Conservation (phyloP, 2,888 invertebrate genomes). For the Drosophila macrothrix region DNA sequence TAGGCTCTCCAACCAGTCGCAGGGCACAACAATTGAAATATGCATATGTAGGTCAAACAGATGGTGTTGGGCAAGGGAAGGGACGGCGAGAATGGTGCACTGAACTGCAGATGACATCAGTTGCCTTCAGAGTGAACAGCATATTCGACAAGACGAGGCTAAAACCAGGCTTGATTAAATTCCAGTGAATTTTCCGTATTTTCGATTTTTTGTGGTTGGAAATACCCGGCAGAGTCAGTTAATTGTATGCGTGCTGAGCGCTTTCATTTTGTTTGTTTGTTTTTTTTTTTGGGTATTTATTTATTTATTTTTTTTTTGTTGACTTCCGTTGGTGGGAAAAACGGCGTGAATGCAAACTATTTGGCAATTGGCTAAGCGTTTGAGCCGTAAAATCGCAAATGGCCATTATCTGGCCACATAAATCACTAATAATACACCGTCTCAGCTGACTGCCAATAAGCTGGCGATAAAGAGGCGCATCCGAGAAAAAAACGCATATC, state of each 20-base stretch:
- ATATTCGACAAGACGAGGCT: conserved; percentile 29
- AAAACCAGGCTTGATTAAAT: conserved; percentile 38
- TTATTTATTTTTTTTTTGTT: conserved; percentile 9
- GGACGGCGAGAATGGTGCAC: not conserved
- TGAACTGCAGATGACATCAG: conserved; percentile 55
- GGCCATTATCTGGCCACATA: conserved; percentile 67
- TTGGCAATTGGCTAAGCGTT: conserved; percentile 64
- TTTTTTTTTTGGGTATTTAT: not conserved
- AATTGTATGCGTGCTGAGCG: conserved; percentile 10
- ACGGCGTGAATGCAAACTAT: conserved; percentile 49
- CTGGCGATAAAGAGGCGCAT: conserved; percentile 29
- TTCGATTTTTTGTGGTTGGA: conserved; percentile 42
- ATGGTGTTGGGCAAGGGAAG: not conserved
- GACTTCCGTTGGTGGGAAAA: conserved; percentile 67
- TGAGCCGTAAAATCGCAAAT: conserved; percentile 67
- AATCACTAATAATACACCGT: conserved; percentile 65
- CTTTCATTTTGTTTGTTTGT: conserved; percentile 28
- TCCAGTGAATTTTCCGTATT: conserved; percentile 46
- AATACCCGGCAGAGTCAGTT: conserved; percentile 54
- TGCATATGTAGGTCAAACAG: conserved; percentile 41
- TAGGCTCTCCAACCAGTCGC: conserved; percentile 9
- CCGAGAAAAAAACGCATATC: conserved; percentile 34
- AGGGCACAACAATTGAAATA: conserved; percentile 15
- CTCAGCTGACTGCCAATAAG: conserved; percentile 67
- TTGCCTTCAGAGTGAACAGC: conserved; percentile 23